Percentiles rank a stretch among this genome's conserved stretches.
phyloP scores from a whole-genome alignment of 1,140 invertebrate genomes.

The Ceratina japonica region DNA sequence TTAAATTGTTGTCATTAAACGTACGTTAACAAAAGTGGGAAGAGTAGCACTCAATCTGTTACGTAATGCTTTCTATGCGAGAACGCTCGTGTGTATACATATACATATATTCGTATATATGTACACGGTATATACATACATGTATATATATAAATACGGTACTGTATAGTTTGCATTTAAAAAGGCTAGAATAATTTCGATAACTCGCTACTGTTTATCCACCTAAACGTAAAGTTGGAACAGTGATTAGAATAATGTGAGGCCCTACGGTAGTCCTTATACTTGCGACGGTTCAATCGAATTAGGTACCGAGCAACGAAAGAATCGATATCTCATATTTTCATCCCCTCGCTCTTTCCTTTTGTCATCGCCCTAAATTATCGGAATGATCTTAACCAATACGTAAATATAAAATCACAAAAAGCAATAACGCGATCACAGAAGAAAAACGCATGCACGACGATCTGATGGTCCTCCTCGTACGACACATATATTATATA shows the following conservation, averaged over 20 bases:
- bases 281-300: constrained; percentile 11
- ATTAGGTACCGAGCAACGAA: constrained; percentile 22
- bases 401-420: constrained; percentile 23
- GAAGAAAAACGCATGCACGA: constrained; percentile 21
- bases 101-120: constrained; percentile 43
- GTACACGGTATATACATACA: constrained; percentile 40
- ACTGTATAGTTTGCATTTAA: constrained; percentile 42
- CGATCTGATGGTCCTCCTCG: neutral
- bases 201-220: constrained; percentile 48
- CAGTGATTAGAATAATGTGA: constrained; percentile 49
- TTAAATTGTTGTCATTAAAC: no score
- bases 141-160: constrained; percentile 42
- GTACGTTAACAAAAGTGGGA: neutral
- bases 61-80: constrained; percentile 47
- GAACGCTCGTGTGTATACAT: constrained; percentile 29
- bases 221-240: constrained; percentile 46
- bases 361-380: constrained; percentile 12
- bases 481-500: neutral
- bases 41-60: constrained; percentile 32
- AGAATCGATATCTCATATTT: constrained; percentile 5
- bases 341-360: no score
- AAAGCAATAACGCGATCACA: constrained; percentile 23
- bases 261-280: constrained; percentile 33
- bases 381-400: constrained; percentile 27
- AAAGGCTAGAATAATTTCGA: constrained; percentile 54